Percentiles rank a stretch among this genome's conserved stretches.
Evolutionary conservation across 2,113 vertebrate species (phyloP).

Genomic region (Seriola quinqueradiata): DNA sequence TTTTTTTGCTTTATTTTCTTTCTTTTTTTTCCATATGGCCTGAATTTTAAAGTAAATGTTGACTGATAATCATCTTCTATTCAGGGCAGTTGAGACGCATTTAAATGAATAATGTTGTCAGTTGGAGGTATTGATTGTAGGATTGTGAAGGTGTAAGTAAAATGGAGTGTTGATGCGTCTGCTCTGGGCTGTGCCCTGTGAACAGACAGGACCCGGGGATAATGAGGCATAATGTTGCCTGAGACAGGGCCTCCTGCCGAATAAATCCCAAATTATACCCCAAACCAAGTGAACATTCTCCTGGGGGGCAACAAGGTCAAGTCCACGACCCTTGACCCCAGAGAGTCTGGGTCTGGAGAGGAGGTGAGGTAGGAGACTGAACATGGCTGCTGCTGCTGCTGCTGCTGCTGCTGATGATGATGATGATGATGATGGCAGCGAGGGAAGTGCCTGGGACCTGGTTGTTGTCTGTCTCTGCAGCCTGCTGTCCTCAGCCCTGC

Average conservation of each 20-base stretch:
- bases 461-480: constrained; percentile 73
- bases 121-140: constrained; percentile 76
- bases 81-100: constrained; percentile 57
- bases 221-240: constrained; percentile 79
- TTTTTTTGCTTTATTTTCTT: constrained; percentile 12
- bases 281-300: constrained; percentile 81
- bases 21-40: constrained; percentile 12
- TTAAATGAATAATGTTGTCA: constrained; percentile 74
- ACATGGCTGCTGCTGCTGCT: constrained; percentile 49
- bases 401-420: constrained; percentile 52
- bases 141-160: constrained; percentile 73
- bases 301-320: constrained; percentile 85
- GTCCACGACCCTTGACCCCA: constrained; percentile 85
- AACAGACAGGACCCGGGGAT: constrained; percentile 69
- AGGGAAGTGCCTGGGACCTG: constrained; percentile 64
- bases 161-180: constrained; percentile 66
- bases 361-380: constrained; percentile 71
- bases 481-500: constrained; percentile 73
- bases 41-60: constrained; percentile 1
- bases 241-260: constrained; percentile 75
- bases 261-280: constrained; percentile 85
- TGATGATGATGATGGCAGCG: constrained; percentile 6
- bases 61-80: neutral
- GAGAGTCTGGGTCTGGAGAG: constrained; percentile 79
- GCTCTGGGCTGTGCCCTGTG: constrained; percentile 47